These are phyloP conservation scores for Nycticebus coucang DNA, from an alignment of 2,113 vertebrate genomes.

Conservation along the genomic window DNA sequence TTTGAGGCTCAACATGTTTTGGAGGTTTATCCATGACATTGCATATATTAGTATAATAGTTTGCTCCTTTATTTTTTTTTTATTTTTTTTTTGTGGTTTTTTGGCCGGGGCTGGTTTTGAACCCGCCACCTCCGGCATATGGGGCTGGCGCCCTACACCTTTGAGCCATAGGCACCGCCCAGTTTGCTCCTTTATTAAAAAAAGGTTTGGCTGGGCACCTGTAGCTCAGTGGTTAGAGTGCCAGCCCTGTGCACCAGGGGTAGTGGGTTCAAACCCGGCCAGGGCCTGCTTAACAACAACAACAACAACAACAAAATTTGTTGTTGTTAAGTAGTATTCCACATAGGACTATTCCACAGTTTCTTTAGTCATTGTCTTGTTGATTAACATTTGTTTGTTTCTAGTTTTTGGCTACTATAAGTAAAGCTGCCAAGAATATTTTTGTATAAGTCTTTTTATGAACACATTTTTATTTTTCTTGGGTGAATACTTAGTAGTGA, in stretches of 20 bases:
- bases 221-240: too few species aligned
- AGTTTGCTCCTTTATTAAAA: not conserved
- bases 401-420: not conserved
- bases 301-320: too few species aligned
- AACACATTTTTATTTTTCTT: not conserved
- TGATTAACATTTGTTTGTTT: slow-evolving; percentile 16
- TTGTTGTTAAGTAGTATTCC: not conserved
- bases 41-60: not conserved
- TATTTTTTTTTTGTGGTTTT: too few species aligned
- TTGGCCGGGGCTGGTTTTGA: too few species aligned
- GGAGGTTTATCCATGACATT: not conserved
- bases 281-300: too few species aligned
- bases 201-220: too few species aligned
- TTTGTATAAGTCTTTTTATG: not conserved
- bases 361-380: not conserved
- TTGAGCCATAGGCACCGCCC: too few species aligned
- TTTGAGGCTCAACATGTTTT: not conserved
- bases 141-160: too few species aligned
- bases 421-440: slow-evolving; percentile 11
- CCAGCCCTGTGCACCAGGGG: too few species aligned
- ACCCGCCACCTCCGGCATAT: too few species aligned
- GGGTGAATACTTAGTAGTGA: not conserved
- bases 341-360: not conserved
- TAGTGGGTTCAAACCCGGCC: too few species aligned
- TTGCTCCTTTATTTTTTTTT: not conserved